These are phyloP conservation scores for Cantharis rustica DNA, from an alignment of 2,888 invertebrate genomes.

Conservation along the genomic window DNA sequence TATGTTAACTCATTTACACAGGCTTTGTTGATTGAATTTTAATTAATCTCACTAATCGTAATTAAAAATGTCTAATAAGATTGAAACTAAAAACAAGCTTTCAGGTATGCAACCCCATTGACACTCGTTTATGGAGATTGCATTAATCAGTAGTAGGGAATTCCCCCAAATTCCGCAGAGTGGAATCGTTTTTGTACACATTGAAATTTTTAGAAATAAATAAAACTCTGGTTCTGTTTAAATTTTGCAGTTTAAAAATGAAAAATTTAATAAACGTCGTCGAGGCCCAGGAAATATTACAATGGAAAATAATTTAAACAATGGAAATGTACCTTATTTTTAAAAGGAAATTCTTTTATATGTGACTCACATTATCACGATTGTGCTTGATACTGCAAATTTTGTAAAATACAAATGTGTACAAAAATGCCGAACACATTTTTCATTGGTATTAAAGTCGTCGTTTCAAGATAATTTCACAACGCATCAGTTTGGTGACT, in stretches of 20 bases:
- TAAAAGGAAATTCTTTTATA: conserved; percentile 5
- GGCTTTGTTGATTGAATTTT: too few relatives aligned
- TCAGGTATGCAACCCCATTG: too few relatives aligned
- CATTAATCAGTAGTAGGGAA: too few relatives aligned
- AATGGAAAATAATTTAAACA: background rate
- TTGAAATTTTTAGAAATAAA: too few relatives aligned
- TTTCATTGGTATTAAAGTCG: conserved; percentile 21
- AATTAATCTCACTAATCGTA: too few relatives aligned
- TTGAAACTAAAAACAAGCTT: too few relatives aligned
- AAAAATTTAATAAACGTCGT: background rate
- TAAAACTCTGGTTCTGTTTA: too few relatives aligned
- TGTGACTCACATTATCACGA: conserved; percentile 11
- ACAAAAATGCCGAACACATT: conserved; percentile 16
- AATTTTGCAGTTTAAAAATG: background rate
- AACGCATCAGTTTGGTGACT: conserved; percentile 23
- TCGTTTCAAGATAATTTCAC: conserved; percentile 21
- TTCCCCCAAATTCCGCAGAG: too few relatives aligned
- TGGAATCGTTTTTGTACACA: too few relatives aligned
- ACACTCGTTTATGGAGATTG: too few relatives aligned
- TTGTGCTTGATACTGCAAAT: conserved; percentile 8
- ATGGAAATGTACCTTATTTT: background rate
- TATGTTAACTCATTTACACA: too few relatives aligned
- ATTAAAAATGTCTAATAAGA: too few relatives aligned
- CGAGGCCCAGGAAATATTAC: background rate
- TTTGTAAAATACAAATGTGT: conserved; percentile 13